Conservation (phyloP, 2,113 vertebrate genomes). For the Cercopithecus mona region DNA sequence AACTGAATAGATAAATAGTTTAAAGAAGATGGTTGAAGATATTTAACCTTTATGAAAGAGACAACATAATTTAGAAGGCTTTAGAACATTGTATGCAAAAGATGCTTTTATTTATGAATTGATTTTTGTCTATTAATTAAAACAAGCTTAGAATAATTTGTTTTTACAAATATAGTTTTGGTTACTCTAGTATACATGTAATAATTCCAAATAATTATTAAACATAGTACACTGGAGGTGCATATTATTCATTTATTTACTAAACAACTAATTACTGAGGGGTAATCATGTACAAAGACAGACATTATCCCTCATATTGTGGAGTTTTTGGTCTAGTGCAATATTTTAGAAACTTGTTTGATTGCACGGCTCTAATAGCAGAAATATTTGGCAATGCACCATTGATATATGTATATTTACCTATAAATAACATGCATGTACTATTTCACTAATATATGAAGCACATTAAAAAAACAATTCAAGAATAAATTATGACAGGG, state of each 20-base stretch:
- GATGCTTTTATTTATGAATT: slow-evolving; percentile 62
- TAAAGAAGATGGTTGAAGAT: slow-evolving; percentile 36
- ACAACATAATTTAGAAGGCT: slow-evolving; percentile 65
- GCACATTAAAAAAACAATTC: background rate
- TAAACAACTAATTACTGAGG: slow-evolving; percentile 9
- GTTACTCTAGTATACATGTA: slow-evolving; percentile 54
- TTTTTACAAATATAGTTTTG: slow-evolving; percentile 63
- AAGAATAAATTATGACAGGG: background rate
- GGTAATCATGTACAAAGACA: background rate
- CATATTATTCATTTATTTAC: slow-evolving; percentile 52
- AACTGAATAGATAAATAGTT: slow-evolving; percentile 56
- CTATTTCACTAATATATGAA: slow-evolving; percentile 3
- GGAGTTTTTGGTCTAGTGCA: background rate
- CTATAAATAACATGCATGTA: background rate
- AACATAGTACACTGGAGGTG: background rate
- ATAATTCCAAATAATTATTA: slow-evolving; percentile 58
- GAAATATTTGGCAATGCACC: background rate
- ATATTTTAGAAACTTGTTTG: background rate
- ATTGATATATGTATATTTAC: background rate
- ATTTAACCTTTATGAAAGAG: slow-evolving; percentile 61
- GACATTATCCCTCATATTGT: background rate
- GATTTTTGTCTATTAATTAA: slow-evolving; percentile 59
- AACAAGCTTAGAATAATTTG: slow-evolving; percentile 49
- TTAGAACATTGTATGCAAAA: slow-evolving; percentile 66
- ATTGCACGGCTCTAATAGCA: background rate